Evolutionary conservation across 2,113 vertebrate genomes (phyloP).

Genomic region (Antennarius striatus): DNA sequence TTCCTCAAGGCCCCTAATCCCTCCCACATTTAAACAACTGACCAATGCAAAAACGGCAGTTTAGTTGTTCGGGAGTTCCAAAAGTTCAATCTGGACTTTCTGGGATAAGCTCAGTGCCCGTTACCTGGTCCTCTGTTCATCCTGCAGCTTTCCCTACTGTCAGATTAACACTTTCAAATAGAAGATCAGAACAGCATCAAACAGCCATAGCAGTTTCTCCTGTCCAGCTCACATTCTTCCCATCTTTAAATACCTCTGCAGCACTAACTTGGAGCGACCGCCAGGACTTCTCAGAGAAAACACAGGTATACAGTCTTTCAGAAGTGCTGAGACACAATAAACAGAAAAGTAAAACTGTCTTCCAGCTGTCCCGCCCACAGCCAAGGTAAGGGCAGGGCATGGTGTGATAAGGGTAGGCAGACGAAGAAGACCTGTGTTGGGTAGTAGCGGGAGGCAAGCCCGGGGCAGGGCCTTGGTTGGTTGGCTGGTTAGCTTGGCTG

Average conservation of each 20-base stretch:
- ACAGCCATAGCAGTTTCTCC: conserved; percentile 19
- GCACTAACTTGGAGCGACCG: conserved; percentile 33
- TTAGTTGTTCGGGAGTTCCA: conserved; percentile 51
- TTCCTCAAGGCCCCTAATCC: conserved; percentile 12
- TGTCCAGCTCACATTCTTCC: conserved; percentile 16
- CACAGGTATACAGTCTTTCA: conserved; percentile 59
- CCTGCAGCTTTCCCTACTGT: conserved; percentile 27
- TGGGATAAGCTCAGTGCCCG: conserved; percentile 18
- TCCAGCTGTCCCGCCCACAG: conserved; percentile 51
- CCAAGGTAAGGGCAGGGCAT: conserved; percentile 52
- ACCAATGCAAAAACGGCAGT: conserved; percentile 73
- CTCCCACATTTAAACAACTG: conserved; percentile 33
- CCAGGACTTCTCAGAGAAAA: conserved; percentile 28
- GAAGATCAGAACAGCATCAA: conserved; percentile 40
- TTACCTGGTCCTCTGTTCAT: conserved; percentile 5
- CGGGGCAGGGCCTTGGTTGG: conserved; percentile 27
- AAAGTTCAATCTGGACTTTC: conserved; percentile 38
- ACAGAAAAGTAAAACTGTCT: conserved; percentile 54
- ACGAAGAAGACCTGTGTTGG: conserved; percentile 51
- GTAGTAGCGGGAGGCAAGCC: conserved; percentile 44
- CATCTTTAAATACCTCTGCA: conserved; percentile 31
- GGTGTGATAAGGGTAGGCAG: conserved; percentile 46
- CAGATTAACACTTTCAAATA: conserved; percentile 43
- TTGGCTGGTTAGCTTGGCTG: conserved; percentile 8
- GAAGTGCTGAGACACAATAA: conserved; percentile 64